These are phyloP conservation scores for Stenoptilia bipunctidactyla DNA, from an alignment of 2,888 invertebrate species.

Conservation along the genomic window DNA sequence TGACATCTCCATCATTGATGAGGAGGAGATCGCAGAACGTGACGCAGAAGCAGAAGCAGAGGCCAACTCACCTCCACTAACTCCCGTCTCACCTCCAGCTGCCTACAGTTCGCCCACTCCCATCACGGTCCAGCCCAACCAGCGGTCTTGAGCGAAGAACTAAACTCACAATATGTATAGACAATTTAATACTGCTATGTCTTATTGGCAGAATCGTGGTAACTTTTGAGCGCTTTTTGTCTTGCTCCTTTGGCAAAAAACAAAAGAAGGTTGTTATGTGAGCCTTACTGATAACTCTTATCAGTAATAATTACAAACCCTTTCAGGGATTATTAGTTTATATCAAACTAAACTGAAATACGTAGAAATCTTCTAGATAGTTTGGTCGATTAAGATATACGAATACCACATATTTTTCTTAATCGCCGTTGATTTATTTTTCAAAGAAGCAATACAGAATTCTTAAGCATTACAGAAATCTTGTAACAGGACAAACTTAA, in stretches of 20 bases:
- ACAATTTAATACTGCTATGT: no score
- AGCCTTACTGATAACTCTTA: no score
- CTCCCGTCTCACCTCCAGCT: conserved; percentile 24
- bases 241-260: no score
- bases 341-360: no score
- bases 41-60: conserved; percentile 44
- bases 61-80: conserved; percentile 19
- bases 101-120: conserved; percentile 44
- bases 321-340: no score
- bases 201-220: no score
- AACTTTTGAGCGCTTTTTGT: no score
- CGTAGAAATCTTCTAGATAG: not conserved
- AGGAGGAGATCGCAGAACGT: conserved; percentile 79
- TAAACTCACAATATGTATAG: no score
- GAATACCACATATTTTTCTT: not conserved
- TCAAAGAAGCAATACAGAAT: no score
- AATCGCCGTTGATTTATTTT: not conserved
- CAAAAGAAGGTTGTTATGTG: no score
- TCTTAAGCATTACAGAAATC: not conserved
- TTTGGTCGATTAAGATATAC: not conserved
- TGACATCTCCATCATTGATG: conserved; percentile 89
- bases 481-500: not conserved
- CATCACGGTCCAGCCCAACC: conserved; percentile 56
- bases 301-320: no score
- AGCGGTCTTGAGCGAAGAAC: no score